Evolutionary conservation across 2,888 invertebrate species (phyloP).

Genomic region (Eustalomyia histrio): DNA sequence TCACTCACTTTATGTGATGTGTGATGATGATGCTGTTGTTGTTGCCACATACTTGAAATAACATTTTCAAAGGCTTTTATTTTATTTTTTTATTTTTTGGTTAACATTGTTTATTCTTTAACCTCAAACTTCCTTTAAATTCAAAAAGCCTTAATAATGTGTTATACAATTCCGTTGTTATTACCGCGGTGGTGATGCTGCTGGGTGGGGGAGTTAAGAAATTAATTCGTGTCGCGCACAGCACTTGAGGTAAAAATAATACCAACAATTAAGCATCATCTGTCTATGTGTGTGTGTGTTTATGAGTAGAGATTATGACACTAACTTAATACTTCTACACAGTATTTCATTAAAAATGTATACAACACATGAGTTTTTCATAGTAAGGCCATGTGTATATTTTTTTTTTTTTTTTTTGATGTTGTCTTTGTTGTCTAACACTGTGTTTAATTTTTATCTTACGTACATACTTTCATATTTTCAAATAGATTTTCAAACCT

Average conservation of each 20-base stretch:
- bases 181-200: not conserved
- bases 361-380: constrained; percentile 65
- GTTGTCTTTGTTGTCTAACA: constrained; percentile 55
- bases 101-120: constrained; percentile 41
- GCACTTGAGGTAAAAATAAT: constrained; percentile 73
- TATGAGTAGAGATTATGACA: constrained; percentile 43
- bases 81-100: constrained; percentile 56
- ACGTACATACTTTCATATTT: constrained; percentile 37
- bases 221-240: constrained; percentile 59
- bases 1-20: constrained; percentile 46
- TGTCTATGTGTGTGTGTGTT: constrained; percentile 9
- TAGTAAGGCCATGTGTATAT: constrained; percentile 64
- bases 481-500: constrained; percentile 12
- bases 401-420: constrained; percentile 15
- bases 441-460: constrained; percentile 51
- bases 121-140: not conserved
- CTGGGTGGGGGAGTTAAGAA: constrained; percentile 35
- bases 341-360: constrained; percentile 44
- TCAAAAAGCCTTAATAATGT: constrained; percentile 22
- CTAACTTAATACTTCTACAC: constrained; percentile 47
- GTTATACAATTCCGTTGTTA: constrained; percentile 17
- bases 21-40: not conserved
- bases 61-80: constrained; percentile 65
- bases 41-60: constrained; percentile 63
- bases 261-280: constrained; percentile 52